phyloP scores from a whole-genome alignment of 2,888 invertebrate genomes.

The Pilophorus perplexus region DNA sequence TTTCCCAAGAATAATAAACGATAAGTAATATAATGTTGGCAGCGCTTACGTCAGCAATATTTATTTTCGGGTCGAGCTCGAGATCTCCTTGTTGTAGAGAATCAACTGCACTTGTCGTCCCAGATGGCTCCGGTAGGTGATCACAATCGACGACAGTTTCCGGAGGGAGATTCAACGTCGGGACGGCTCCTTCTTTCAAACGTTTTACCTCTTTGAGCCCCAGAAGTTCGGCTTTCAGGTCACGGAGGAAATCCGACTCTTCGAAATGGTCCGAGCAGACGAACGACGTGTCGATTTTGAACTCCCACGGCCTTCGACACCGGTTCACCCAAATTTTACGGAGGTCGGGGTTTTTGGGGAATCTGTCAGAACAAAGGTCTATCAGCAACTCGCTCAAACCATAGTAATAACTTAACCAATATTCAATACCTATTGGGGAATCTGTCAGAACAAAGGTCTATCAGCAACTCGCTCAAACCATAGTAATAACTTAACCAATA shows the following conservation, averaged over 20 bases:
- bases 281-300: neutral
- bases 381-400: too few species aligned
- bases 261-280: conserved; percentile 25
- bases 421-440: conserved; percentile 8
- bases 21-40: too few species aligned
- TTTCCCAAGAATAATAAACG: too few species aligned
- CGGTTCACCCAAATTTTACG: conserved; percentile 10
- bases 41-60: too few species aligned
- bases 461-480: too few species aligned
- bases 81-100: too few species aligned
- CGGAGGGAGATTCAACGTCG: neutral
- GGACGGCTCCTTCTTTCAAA: neutral
- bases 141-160: too few species aligned
- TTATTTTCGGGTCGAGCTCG: too few species aligned
- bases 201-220: neutral
- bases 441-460: neutral
- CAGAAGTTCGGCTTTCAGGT: conserved; percentile 6
- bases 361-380: neutral
- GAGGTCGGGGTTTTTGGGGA: neutral
- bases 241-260: conserved; percentile 1
- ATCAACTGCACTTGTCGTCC: too few species aligned
- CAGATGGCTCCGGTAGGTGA: too few species aligned
- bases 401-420: too few species aligned
- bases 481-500: too few species aligned
- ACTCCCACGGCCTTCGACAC: conserved; percentile 6